phyloP scores from a whole-genome alignment of 1,140 invertebrate species.

The Dysdera silvatica region DNA sequence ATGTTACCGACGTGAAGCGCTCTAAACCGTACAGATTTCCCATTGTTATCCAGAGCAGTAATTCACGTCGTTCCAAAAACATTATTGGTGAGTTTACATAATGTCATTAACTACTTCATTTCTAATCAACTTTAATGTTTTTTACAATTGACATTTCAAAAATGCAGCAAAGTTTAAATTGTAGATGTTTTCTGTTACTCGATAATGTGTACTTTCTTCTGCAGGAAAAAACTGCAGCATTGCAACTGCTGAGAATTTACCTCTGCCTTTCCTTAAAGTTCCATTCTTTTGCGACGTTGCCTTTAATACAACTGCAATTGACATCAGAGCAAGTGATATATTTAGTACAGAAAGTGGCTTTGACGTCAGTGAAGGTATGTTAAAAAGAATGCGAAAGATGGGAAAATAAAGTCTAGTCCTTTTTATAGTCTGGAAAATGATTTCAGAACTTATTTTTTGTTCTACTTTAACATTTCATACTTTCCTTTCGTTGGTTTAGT shows the following conservation, averaged over 20 bases:
- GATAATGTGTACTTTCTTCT: neutral
- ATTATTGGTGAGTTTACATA: conserved; percentile 7
- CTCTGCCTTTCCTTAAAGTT: conserved; percentile 10
- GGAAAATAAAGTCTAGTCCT: too few species aligned
- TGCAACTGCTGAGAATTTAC: conserved; percentile 13
- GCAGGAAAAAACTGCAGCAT: conserved; percentile 20
- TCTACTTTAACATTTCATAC: too few species aligned
- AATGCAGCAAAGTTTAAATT: too few species aligned
- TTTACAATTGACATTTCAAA: neutral
- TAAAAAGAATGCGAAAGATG: too few species aligned
- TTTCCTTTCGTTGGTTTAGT: too few species aligned
- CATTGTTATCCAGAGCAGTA: conserved; percentile 29
- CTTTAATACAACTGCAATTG: conserved; percentile 15
- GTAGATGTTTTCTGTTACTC: neutral
- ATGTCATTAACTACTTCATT: neutral
- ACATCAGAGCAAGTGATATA: conserved; percentile 16
- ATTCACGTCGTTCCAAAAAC: conserved; percentile 27
- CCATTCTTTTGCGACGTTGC: conserved; percentile 23
- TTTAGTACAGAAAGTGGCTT: conserved; percentile 19
- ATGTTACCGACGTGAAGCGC: conserved; percentile 6
- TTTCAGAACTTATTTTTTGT: too few species aligned
- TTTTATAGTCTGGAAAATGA: too few species aligned
- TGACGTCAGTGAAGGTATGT: conserved; percentile 27
- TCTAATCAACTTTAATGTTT: neutral
- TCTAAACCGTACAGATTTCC: conserved; percentile 17